These are phyloP conservation scores for Vollenhovia emeryi DNA, from an alignment of 1,140 invertebrate species.

Conservation along the genomic window DNA sequence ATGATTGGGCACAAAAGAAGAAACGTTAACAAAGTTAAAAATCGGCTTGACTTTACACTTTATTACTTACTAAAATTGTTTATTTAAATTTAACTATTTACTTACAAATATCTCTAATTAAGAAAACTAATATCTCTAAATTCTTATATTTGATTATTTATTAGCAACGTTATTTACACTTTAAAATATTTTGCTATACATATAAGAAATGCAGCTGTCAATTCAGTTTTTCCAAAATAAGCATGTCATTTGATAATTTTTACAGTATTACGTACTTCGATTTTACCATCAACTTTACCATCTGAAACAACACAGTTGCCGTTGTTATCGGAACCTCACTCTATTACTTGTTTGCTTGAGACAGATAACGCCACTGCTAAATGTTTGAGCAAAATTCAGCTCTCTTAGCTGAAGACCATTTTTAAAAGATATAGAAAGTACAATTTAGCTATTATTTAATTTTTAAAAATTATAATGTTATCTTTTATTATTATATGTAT, in stretches of 20 bases:
- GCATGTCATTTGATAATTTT: background rate
- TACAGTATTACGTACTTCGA: background rate
- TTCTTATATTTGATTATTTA: background rate
- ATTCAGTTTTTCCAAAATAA: background rate
- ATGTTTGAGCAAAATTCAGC: background rate
- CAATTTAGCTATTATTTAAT: background rate
- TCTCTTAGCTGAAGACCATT: background rate
- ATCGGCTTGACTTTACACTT: background rate
- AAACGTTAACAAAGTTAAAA: background rate
- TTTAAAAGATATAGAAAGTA: background rate
- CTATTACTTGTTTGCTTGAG: background rate
- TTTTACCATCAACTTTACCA: background rate
- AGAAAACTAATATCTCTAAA: background rate
- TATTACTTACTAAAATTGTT: background rate
- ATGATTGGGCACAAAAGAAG: no score
- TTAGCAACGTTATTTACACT: background rate
- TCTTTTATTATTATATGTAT: background rate
- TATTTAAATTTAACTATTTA: background rate
- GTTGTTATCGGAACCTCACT: background rate
- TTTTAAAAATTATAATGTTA: background rate
- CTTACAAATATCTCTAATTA: background rate
- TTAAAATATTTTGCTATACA: background rate
- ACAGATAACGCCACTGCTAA: slow-evolving; percentile 28
- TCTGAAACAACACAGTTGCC: background rate
- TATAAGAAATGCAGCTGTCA: background rate